These are phyloP conservation scores for Alces alces DNA, from an alignment of 2,113 vertebrate genomes.

Conservation along the genomic window DNA sequence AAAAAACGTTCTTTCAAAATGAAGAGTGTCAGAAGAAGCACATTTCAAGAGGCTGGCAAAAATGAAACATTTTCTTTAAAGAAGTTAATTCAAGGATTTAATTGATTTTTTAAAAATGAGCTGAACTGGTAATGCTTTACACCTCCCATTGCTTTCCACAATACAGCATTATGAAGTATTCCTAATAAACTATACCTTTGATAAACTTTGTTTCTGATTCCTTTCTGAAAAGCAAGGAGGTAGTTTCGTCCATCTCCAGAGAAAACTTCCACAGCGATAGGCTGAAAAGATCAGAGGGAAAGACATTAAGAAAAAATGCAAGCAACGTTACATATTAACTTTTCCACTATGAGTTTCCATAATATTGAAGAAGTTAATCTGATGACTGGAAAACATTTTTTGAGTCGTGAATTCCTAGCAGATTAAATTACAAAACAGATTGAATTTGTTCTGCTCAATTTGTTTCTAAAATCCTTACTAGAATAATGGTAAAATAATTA, in stretches of 20 bases:
- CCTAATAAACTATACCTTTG: conserved; percentile 86
- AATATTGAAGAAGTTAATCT: not conserved
- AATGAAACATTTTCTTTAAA: conserved; percentile 25
- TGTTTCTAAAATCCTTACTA: not conserved
- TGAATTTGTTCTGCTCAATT: not conserved
- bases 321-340: not conserved
- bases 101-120: not conserved
- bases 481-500: not conserved
- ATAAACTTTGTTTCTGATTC: conserved; percentile 98
- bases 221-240: conserved; percentile 96
- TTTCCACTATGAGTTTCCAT: not conserved
- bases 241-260: conserved; percentile 99
- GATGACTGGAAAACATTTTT: not conserved
- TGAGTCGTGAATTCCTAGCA: not conserved
- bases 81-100: not conserved
- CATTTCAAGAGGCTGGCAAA: not conserved
- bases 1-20: not conserved
- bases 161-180: not conserved
- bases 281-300: conserved; percentile 78
- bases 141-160: not conserved
- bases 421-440: not conserved
- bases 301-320: not conserved
- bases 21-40: not conserved
- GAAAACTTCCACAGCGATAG: conserved; percentile 98
- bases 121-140: not conserved